Evolutionary conservation across 1,140 invertebrate species (phyloP).

Genomic region (Andricus grossulariae): DNA sequence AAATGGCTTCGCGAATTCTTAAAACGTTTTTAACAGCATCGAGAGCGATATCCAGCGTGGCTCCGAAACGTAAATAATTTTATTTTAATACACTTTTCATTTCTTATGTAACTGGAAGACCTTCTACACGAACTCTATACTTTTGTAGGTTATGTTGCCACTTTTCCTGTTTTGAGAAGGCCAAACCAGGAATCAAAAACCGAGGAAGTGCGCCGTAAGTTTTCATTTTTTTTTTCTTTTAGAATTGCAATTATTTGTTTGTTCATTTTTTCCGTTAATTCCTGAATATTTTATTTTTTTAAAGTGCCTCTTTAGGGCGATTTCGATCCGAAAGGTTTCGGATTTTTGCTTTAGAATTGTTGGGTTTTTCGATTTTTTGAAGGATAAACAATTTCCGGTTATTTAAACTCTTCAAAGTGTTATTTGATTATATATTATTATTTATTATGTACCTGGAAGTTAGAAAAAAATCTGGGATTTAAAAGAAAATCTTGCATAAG

Average conservation of each 20-base stretch:
- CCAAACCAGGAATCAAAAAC: conserved; percentile 19
- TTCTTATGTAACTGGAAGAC: not conserved
- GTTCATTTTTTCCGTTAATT: not conserved
- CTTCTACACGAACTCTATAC: not conserved
- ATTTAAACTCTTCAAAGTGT: too few species aligned
- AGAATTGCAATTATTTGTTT: not conserved
- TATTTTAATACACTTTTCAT: not conserved
- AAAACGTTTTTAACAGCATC: conserved; percentile 21
- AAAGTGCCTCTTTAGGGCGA: too few species aligned
- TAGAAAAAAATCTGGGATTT: too few species aligned
- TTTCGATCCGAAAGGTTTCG: too few species aligned
- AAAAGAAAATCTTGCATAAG: too few species aligned
- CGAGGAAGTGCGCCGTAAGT: conserved; percentile 30
- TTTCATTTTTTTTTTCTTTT: not conserved
- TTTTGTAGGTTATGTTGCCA: conserved; percentile 32
- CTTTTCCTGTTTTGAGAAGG: conserved; percentile 26
- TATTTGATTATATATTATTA: too few species aligned
- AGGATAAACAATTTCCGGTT: too few species aligned
- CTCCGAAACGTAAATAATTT: conserved; percentile 33
- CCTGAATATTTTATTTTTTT: not conserved
- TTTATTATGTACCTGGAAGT: too few species aligned
- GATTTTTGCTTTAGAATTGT: not conserved
- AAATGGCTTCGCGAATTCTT: conserved; percentile 18
- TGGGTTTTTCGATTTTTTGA: too few species aligned
- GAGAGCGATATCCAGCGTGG: conserved; percentile 19